Evolutionary conservation across 2,797 vertebrate species (phyloP).

Genomic region (Anas georgica): DNA sequence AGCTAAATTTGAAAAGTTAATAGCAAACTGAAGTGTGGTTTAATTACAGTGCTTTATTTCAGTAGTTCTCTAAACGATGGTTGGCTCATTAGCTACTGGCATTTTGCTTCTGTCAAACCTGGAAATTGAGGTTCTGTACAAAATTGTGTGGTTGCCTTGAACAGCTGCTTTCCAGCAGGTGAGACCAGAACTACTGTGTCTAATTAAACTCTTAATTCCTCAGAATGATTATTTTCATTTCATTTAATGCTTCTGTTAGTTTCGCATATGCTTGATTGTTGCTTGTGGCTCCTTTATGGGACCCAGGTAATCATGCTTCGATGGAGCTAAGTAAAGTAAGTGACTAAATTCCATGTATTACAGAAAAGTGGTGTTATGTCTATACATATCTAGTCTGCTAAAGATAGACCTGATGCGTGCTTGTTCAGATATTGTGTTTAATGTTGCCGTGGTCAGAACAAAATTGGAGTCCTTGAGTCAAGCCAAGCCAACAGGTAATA

Average conservation of each 20-base stretch:
- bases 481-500: not conserved
- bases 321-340: not conserved
- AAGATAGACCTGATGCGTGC: fast-evolving
- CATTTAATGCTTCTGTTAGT: not conserved
- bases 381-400: not conserved
- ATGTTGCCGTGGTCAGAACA: not conserved
- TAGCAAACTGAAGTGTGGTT: not conserved
- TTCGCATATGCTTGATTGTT: not conserved
- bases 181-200: not conserved
- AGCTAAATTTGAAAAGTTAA: not conserved
- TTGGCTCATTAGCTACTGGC: not conserved
- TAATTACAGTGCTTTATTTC: slow-evolving; percentile 25
- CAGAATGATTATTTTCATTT: not conserved
- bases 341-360: not conserved
- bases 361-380: not conserved
- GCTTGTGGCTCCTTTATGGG: not conserved
- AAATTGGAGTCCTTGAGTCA: not conserved
- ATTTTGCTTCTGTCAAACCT: slow-evolving; percentile 27
- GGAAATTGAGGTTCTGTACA: slow-evolving; percentile 6
- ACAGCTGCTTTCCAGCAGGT: slow-evolving; percentile 3
- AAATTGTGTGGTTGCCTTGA: not conserved
- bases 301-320: not conserved
- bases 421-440: not conserved
- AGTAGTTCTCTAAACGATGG: not conserved
- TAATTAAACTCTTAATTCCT: slow-evolving; percentile 25